Evolutionary conservation across 1,140 invertebrate genomes (phyloP).

Genomic region (Oryctes rhinoceros): DNA sequence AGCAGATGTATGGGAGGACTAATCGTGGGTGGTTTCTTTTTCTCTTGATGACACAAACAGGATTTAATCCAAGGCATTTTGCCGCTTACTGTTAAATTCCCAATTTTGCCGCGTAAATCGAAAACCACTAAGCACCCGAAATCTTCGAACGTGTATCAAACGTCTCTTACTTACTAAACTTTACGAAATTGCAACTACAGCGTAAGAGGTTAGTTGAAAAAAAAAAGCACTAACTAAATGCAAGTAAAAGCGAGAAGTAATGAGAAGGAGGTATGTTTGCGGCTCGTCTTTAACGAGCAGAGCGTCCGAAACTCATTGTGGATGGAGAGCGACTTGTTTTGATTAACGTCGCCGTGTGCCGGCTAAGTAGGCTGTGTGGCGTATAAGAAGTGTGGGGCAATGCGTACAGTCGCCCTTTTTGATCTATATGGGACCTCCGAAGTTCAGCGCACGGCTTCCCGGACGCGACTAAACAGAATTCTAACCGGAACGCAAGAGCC

Average conservation of each 20-base stretch:
- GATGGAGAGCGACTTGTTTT: conserved; percentile 34
- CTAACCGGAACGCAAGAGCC: conserved; percentile 48
- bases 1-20: conserved; percentile 62
- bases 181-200: conserved; percentile 27
- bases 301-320: conserved; percentile 29
- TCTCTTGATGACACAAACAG: conserved; percentile 62
- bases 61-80: conserved; percentile 62
- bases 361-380: conserved; percentile 26
- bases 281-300: conserved; percentile 20
- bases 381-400: background rate
- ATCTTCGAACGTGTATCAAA: conserved; percentile 24
- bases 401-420: conserved; percentile 1
- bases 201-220: conserved; percentile 24
- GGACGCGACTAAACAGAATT: conserved; percentile 53
- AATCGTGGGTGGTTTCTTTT: conserved; percentile 61
- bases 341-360: conserved; percentile 29
- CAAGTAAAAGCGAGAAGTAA: background rate
- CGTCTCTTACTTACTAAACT: conserved; percentile 20
- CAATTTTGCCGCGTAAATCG: conserved; percentile 26
- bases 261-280: conserved; percentile 18
- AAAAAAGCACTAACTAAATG: conserved; percentile 17
- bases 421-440: conserved; percentile 34
- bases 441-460: conserved; percentile 51
- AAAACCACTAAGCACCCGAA: conserved; percentile 38
- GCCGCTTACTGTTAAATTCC: background rate